These are phyloP conservation scores for Drosophila fuyamai DNA, from an alignment of 1,140 invertebrate genomes.

Conservation along the genomic window DNA sequence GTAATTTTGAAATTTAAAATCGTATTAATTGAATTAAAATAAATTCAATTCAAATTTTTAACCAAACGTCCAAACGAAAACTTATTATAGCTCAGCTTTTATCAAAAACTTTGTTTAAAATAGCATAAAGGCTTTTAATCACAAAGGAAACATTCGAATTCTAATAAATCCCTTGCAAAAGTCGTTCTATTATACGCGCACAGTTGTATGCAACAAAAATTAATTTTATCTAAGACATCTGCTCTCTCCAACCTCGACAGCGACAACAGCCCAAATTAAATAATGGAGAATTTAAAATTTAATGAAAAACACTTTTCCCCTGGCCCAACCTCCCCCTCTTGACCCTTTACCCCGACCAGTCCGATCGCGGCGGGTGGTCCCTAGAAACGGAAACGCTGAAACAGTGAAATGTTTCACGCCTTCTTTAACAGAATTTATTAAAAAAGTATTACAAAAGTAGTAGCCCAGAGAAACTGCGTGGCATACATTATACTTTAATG, in stretches of 20 bases:
- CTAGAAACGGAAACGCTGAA: constrained; percentile 65
- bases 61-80: too few species aligned
- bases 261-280: constrained; percentile 39
- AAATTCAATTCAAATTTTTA: too few species aligned
- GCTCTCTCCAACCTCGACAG: constrained; percentile 5
- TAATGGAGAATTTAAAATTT: constrained; percentile 44
- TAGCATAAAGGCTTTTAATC: too few species aligned
- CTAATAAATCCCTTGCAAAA: background rate
- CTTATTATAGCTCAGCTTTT: too few species aligned
- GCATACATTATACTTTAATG: constrained; percentile 7
- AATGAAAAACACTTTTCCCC: constrained; percentile 34
- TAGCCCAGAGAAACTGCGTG: constrained; percentile 22
- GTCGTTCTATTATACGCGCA: too few species aligned
- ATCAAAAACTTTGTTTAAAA: too few species aligned
- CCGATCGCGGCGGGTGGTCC: constrained; percentile 48
- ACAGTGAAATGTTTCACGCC: constrained; percentile 76
- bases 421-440: constrained; percentile 81
- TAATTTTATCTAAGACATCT: constrained; percentile 29
- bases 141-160: background rate
- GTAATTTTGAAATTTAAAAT: too few species aligned
- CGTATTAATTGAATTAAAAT: too few species aligned
- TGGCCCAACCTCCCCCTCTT: background rate
- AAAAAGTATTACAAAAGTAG: constrained; percentile 68
- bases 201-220: constrained; percentile 39
- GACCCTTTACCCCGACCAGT: constrained; percentile 10